These are phyloP conservation scores for Hemaris fuciformis DNA, from an alignment of 2,888 invertebrate genomes.

Conservation along the genomic window DNA sequence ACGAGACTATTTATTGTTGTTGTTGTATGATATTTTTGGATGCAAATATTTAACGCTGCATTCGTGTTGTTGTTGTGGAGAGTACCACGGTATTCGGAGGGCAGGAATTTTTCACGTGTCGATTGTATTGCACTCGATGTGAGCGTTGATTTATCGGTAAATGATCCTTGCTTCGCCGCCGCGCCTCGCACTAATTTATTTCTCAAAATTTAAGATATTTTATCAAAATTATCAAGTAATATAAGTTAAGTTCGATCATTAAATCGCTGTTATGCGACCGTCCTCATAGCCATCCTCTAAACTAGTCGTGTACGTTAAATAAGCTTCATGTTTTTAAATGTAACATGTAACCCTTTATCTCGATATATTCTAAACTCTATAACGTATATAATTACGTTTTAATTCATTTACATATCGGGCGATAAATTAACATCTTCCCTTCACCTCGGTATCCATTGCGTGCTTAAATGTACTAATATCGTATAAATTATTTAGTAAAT, in stretches of 20 bases:
- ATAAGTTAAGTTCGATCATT: slow-evolving; percentile 67
- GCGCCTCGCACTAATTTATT: slow-evolving; percentile 72
- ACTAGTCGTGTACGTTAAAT: slow-evolving; percentile 67
- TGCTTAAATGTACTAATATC: slow-evolving; percentile 69
- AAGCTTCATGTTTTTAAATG: slow-evolving; percentile 64
- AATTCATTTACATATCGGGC: slow-evolving; percentile 5
- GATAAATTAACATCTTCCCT: slow-evolving; percentile 17
- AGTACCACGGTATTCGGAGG: slow-evolving; percentile 48
- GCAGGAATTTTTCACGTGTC: slow-evolving; percentile 15
- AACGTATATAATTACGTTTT: background rate
- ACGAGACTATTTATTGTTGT: slow-evolving; percentile 73
- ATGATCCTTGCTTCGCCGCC: slow-evolving; percentile 54
- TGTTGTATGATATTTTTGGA: slow-evolving; percentile 78
- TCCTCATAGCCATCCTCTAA: slow-evolving; percentile 81
- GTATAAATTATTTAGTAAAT: slow-evolving; percentile 70
- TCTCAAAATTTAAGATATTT: slow-evolving; percentile 69
- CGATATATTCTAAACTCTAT: slow-evolving; percentile 12
- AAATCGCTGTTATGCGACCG: slow-evolving; percentile 76
- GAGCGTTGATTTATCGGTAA: slow-evolving; percentile 36
- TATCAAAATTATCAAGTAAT: slow-evolving; percentile 63
- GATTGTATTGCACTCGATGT: slow-evolving; percentile 29
- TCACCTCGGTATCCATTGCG: slow-evolving; percentile 57
- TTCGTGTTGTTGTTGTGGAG: slow-evolving; percentile 64
- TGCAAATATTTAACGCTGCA: slow-evolving; percentile 70
- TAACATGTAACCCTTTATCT: slow-evolving; percentile 51